phyloP scores from a whole-genome alignment of 2,888 invertebrate species.

The Seira musarum region DNA sequence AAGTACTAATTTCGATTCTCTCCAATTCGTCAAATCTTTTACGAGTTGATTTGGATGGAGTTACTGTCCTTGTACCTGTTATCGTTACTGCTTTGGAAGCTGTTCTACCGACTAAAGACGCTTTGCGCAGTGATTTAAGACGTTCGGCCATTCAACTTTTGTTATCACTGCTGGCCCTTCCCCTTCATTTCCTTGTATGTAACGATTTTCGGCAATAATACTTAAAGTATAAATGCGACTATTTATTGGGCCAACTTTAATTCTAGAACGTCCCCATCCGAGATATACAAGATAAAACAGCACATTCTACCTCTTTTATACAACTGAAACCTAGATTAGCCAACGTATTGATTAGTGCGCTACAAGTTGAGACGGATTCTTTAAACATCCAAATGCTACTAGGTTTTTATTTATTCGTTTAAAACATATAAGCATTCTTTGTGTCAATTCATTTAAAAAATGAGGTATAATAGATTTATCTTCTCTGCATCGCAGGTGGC shows the following conservation, averaged over 20 bases:
- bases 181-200: constrained; percentile 90
- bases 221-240: constrained; percentile 12
- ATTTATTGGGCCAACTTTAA: constrained; percentile 78
- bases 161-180: constrained; percentile 91
- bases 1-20: constrained; percentile 90
- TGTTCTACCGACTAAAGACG: constrained; percentile 89
- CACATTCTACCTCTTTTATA: constrained; percentile 76
- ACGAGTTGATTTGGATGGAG: constrained; percentile 92
- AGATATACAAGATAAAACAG: constrained; percentile 70
- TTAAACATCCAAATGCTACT: constrained; percentile 90
- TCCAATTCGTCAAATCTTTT: constrained; percentile 91
- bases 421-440: background rate
- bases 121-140: constrained; percentile 85
- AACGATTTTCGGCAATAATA: constrained; percentile 28
- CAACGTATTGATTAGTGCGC: constrained; percentile 86
- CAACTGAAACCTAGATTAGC: constrained; percentile 83
- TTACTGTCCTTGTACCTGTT: constrained; percentile 90
- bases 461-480: no score
- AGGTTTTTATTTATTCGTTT: no score
- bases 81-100: constrained; percentile 92
- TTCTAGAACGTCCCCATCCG: constrained; percentile 72
- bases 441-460: no score
- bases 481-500: constrained; percentile 75
- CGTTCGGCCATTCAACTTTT: constrained; percentile 93
- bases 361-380: constrained; percentile 88